These are phyloP conservation scores for Illadopsis cleaveri DNA, from an alignment of 2,113 vertebrate species.

Conservation along the genomic window DNA sequence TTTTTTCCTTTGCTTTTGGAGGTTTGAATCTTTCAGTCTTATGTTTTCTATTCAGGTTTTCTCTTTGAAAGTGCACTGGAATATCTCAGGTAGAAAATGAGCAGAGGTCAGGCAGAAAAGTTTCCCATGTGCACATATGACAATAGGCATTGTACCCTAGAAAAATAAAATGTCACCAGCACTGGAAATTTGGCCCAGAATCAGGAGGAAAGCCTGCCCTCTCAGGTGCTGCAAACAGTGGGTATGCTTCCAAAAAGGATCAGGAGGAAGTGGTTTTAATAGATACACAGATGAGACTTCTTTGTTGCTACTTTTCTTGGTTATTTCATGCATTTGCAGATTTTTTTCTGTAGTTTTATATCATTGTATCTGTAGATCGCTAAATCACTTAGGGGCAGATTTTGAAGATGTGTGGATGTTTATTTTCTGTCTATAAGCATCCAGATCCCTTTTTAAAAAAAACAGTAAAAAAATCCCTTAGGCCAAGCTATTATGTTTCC, in stretches of 20 bases:
- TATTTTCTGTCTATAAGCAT: slow-evolving; percentile 2
- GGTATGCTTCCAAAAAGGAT: background rate
- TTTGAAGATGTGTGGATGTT: slow-evolving; percentile 4
- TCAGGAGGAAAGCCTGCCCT: background rate
- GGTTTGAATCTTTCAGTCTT: background rate
- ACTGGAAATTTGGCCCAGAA: background rate
- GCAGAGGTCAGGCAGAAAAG: background rate
- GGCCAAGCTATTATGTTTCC: background rate
- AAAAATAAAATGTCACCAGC: background rate
- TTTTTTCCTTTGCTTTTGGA: background rate
- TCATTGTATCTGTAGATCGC: background rate
- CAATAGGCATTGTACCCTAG: background rate
- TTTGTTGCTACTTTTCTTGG: background rate
- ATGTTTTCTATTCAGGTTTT: background rate
- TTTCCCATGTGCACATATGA: background rate
- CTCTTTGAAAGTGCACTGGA: background rate
- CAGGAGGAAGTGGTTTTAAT: background rate
- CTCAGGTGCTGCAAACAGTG: background rate
- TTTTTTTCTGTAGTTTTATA: background rate
- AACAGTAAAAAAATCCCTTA: background rate
- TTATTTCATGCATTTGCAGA: background rate
- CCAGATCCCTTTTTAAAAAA: background rate
- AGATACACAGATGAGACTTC: background rate
- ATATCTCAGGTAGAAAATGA: background rate
- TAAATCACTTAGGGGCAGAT: background rate